These are phyloP conservation scores for Pangasius mekongensis DNA, from an alignment of 2,797 vertebrate genomes.

Conservation along the genomic window DNA sequence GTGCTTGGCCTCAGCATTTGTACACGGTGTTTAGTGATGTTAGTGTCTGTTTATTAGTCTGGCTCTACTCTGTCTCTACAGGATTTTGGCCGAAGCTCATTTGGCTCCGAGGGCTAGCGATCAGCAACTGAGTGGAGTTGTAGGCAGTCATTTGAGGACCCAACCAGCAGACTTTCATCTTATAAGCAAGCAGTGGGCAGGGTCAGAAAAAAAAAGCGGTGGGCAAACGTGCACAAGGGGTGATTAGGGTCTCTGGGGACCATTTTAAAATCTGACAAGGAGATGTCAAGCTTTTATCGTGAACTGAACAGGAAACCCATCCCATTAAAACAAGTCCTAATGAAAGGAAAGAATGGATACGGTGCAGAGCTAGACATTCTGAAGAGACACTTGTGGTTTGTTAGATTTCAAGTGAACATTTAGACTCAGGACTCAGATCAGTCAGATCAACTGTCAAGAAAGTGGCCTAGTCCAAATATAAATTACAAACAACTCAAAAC, in stretches of 20 bases:
- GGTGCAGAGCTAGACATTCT: slow-evolving; percentile 31
- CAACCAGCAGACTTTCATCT: neutral
- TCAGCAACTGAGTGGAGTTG: neutral
- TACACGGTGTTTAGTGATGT: slow-evolving; percentile 40
- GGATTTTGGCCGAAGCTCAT: slow-evolving; percentile 26
- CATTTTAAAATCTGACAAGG: slow-evolving; percentile 57
- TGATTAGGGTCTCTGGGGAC: slow-evolving; percentile 43
- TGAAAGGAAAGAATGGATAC: slow-evolving; percentile 36
- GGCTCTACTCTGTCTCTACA: slow-evolving; percentile 14
- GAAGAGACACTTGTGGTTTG: slow-evolving; percentile 22
- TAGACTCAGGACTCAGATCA: neutral
- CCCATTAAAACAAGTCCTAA: slow-evolving; percentile 59
- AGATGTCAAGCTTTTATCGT: slow-evolving; percentile 46
- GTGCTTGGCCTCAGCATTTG: slow-evolving; percentile 9
- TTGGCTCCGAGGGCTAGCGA: neutral
- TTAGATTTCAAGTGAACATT: slow-evolving; percentile 29
- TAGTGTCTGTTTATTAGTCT: slow-evolving; percentile 43
- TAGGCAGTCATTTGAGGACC: neutral
- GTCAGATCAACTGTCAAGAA: neutral
- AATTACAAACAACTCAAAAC: neutral
- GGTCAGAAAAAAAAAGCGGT: neutral
- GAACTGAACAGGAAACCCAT: slow-evolving; percentile 61
- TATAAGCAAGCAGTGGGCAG: neutral
- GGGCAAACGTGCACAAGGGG: slow-evolving; percentile 49
- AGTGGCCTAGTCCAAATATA: neutral